Percentiles rank a stretch among this genome's conserved stretches.
These are phyloP conservation scores for Sialia sialis DNA, from an alignment of 2,113 vertebrate genomes.

Conservation along the genomic window DNA sequence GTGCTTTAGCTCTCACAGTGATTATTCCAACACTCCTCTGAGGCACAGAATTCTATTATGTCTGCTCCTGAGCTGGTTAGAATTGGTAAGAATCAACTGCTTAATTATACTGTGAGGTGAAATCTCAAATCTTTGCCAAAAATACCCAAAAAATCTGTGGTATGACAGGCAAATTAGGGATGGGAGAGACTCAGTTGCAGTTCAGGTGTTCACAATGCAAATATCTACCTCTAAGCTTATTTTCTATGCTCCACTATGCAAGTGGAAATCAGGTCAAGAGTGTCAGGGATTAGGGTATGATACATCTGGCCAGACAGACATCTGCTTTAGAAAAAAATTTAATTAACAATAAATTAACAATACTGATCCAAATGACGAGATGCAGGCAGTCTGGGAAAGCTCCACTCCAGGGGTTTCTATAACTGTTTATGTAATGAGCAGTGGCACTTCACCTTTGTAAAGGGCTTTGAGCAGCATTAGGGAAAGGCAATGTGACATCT, in stretches of 20 bases:
- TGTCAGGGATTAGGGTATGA: background rate
- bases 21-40: background rate
- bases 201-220: background rate
- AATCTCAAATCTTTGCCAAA: background rate
- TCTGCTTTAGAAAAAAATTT: background rate
- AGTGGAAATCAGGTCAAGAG: background rate
- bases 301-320: background rate
- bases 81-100: background rate
- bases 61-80: background rate
- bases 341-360: background rate
- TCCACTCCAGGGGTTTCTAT: background rate
- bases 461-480: background rate
- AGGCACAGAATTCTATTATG: background rate
- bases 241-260: background rate
- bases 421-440: background rate
- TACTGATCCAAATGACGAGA: background rate
- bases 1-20: background rate
- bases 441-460: background rate
- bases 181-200: background rate
- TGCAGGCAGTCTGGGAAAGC: background rate
- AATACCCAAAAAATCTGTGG: background rate
- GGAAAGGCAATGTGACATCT: background rate
- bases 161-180: background rate
- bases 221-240: background rate
- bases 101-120: background rate